Evolutionary conservation across 2,797 vertebrate genomes (phyloP).

Genomic region (Gymnodraco acuticeps): DNA sequence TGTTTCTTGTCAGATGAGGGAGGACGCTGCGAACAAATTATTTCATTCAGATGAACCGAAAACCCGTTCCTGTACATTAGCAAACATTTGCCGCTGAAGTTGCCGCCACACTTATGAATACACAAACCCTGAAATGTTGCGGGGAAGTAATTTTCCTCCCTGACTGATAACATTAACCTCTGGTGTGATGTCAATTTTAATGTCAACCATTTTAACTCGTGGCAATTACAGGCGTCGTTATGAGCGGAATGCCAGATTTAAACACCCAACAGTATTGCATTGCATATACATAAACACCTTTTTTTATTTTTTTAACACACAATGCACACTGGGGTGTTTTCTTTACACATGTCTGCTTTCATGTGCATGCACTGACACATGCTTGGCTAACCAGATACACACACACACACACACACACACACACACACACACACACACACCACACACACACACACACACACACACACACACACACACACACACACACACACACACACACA

Average conservation of each 20-base stretch:
- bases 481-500: conserved; percentile 6
- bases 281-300: conserved; percentile 18
- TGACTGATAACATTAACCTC: conserved; percentile 68
- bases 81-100: conserved; percentile 65
- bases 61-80: conserved; percentile 67
- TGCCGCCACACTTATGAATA: conserved; percentile 46
- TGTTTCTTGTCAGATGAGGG: conserved; percentile 75
- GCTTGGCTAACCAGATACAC: conserved; percentile 60
- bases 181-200: conserved; percentile 67
- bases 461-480: conserved; percentile 33
- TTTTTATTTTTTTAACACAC: neutral
- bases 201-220: conserved; percentile 65
- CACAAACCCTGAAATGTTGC: conserved; percentile 35
- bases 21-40: conserved; percentile 75
- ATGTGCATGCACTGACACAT: conserved; percentile 57
- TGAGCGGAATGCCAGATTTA: conserved; percentile 43
- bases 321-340: conserved; percentile 10
- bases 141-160: conserved; percentile 51
- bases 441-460: conserved; percentile 28
- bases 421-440: conserved; percentile 28
- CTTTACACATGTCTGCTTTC: conserved; percentile 25
- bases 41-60: conserved; percentile 74
- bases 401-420: conserved; percentile 34
- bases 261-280: conserved; percentile 25
- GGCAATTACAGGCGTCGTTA: conserved; percentile 55